phyloP scores from a whole-genome alignment of 2,888 invertebrate species.

The Parascotia fuliginaria region DNA sequence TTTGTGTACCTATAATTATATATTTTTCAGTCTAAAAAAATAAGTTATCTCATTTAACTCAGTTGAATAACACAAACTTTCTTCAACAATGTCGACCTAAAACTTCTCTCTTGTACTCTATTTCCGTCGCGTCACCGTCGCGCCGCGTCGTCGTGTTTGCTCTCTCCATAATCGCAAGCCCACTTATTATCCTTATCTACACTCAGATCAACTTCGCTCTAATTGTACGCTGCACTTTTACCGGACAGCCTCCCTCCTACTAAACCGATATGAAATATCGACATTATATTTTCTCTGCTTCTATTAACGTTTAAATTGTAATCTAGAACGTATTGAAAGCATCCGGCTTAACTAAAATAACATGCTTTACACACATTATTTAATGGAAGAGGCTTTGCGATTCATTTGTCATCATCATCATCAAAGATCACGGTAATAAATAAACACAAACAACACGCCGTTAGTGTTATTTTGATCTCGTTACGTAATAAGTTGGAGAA shows the following conservation, averaged over 20 bases:
- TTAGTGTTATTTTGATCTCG: slow-evolving; percentile 10
- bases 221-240: slow-evolving; percentile 67
- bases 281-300: slow-evolving; percentile 27
- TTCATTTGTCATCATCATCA: slow-evolving; percentile 13
- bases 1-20: too few species aligned
- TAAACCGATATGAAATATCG: slow-evolving; percentile 21
- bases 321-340: slow-evolving; percentile 35
- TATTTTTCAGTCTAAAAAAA: too few species aligned
- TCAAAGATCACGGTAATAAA: slow-evolving; percentile 4
- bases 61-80: slow-evolving; percentile 5
- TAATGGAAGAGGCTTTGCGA: slow-evolving; percentile 3
- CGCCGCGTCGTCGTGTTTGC: slow-evolving; percentile 43
- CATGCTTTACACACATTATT: slow-evolving; percentile 1
- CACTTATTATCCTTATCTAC: slow-evolving; percentile 69
- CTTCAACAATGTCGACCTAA: slow-evolving; percentile 25
- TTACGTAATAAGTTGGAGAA: slow-evolving; percentile 36
- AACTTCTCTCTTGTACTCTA: slow-evolving; percentile 35
- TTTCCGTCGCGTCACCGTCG: slow-evolving; percentile 18
- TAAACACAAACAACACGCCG: slow-evolving; percentile 8
- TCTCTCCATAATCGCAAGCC: slow-evolving; percentile 70
- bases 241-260: slow-evolving; percentile 25
- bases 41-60: too few species aligned
- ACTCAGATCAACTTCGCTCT: slow-evolving; percentile 69
- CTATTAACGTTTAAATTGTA: slow-evolving; percentile 13
- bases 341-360: slow-evolving; percentile 20